Conservation (phyloP, 2,113 vertebrate genomes). For the Canis aureus region DNA sequence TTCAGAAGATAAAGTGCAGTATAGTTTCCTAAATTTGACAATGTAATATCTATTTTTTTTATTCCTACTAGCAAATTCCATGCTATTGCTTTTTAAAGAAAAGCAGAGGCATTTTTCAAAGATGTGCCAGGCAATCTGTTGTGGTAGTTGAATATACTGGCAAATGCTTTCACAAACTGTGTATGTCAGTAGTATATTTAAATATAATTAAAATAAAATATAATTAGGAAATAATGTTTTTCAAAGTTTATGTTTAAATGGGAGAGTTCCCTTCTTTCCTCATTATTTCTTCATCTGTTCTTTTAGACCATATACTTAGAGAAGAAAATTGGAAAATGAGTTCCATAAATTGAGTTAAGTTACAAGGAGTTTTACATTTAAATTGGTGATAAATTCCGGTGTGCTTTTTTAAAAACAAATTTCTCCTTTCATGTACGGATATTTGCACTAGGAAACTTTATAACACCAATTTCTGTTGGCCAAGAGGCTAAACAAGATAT, state of each 20-base stretch:
- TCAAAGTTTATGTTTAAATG: constrained; percentile 74
- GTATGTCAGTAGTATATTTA: constrained; percentile 84
- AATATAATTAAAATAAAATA: constrained; percentile 84
- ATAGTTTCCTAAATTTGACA: constrained; percentile 68
- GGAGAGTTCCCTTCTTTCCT: background rate
- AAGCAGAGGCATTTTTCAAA: constrained; percentile 86
- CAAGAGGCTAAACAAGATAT: background rate
- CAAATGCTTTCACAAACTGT: constrained; percentile 87
- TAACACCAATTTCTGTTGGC: constrained; percentile 14
- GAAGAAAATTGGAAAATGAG: constrained; percentile 22
- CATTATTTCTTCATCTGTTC: constrained; percentile 5
- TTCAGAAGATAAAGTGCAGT: constrained; percentile 67
- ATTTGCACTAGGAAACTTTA: constrained; percentile 1
- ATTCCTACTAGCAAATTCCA: constrained; percentile 79
- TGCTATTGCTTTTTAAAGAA: constrained; percentile 84
- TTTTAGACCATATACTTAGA: constrained; percentile 56
- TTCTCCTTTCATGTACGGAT: background rate
- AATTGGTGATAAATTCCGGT: constrained; percentile 46
- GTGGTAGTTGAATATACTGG: constrained; percentile 86
- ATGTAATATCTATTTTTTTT: constrained; percentile 78
- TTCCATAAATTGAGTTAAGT: constrained; percentile 48
- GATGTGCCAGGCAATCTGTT: constrained; percentile 87
- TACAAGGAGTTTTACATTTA: constrained; percentile 36
- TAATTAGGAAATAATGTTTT: constrained; percentile 77
- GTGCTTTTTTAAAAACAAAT: constrained; percentile 38